Evolutionary conservation across 2,797 vertebrate genomes (phyloP).

Genomic region (Apogon hyalosoma): DNA sequence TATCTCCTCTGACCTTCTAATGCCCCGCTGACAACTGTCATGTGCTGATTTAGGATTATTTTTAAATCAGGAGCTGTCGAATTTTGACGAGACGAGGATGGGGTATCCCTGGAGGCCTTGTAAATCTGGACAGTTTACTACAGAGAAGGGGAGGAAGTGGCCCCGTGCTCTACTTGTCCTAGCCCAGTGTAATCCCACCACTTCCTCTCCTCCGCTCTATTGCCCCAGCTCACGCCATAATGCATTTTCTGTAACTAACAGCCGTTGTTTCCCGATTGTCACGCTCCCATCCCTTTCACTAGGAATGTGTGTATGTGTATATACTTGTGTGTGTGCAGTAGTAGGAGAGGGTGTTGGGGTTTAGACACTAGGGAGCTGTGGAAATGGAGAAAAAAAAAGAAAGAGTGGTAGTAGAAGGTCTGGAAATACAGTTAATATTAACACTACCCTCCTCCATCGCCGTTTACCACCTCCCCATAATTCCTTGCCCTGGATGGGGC

Average conservation of each 20-base stretch:
- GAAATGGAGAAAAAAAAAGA: conserved; percentile 36
- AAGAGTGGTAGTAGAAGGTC: conserved; percentile 75
- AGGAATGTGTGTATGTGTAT: conserved; percentile 88
- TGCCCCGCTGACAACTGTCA: conserved; percentile 85
- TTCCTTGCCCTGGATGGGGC: conserved; percentile 63
- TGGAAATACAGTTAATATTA: conserved; percentile 93
- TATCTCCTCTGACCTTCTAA: conserved; percentile 74
- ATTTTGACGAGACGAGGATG: conserved; percentile 81
- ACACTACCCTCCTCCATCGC: conserved; percentile 67
- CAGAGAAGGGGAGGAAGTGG: conserved; percentile 82
- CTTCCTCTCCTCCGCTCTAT: conserved; percentile 94
- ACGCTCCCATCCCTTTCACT: conserved; percentile 94
- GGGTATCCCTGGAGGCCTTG: conserved; percentile 90
- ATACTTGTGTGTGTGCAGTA: conserved; percentile 43
- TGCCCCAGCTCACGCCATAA: conserved; percentile 91
- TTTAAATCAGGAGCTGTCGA: conserved; percentile 90
- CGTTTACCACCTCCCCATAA: conserved; percentile 29
- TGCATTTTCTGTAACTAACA: conserved; percentile 99
- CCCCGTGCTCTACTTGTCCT: conserved; percentile 85
- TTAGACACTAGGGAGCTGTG: conserved; percentile 45
- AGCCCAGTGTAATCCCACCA: conserved; percentile 93
- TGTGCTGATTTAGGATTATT: conserved; percentile 91
- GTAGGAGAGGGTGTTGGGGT: conserved; percentile 56
- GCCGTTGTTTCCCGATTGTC: conserved; percentile 99
- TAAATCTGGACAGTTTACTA: conserved; percentile 98